These are phyloP conservation scores for Apostichopus californicus DNA, from an alignment of 35 echinoderm and acorn worm species.

Conservation along the genomic window DNA sequence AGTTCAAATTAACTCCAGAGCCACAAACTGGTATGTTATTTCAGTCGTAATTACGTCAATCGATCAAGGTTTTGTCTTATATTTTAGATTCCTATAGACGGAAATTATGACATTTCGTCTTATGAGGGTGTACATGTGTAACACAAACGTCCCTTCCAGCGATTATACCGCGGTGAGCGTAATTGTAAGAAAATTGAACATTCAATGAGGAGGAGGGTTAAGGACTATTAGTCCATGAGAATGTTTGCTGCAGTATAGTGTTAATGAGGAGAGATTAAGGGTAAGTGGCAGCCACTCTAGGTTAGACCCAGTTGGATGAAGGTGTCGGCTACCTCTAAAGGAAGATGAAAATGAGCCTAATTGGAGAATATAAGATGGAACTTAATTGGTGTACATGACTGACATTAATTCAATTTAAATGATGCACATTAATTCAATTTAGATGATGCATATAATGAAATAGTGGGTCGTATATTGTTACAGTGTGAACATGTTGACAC, in stretches of 20 bases:
- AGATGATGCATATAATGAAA: neutral
- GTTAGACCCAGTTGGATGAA: neutral
- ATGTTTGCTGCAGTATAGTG: neutral
- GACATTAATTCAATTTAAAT: neutral
- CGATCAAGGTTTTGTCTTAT: neutral
- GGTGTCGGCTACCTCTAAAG: neutral
- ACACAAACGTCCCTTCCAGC: slow-evolving; percentile 10
- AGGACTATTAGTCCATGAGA: neutral
- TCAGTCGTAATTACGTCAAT: slow-evolving; percentile 41
- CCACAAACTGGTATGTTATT: slow-evolving; percentile 45
- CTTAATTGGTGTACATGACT: neutral
- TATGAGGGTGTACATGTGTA: slow-evolving; percentile 28
- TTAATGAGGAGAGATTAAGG: neutral
- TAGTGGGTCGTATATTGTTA: too few species aligned
- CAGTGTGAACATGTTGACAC: too few species aligned
- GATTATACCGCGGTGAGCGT: neutral
- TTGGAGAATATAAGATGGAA: neutral
- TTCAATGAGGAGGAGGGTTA: neutral
- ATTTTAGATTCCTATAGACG: neutral
- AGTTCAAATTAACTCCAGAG: slow-evolving; percentile 34
- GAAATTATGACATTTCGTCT: slow-evolving; percentile 34
- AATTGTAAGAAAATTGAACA: slow-evolving; percentile 18
- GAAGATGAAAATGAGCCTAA: neutral
- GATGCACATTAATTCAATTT: neutral
- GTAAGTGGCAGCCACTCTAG: neutral